Percentiles rank a stretch among this genome's conserved stretches.
These are phyloP conservation scores for Chinchilla lanigera DNA, from an alignment of 2,113 vertebrate species.

Conservation along the genomic window DNA sequence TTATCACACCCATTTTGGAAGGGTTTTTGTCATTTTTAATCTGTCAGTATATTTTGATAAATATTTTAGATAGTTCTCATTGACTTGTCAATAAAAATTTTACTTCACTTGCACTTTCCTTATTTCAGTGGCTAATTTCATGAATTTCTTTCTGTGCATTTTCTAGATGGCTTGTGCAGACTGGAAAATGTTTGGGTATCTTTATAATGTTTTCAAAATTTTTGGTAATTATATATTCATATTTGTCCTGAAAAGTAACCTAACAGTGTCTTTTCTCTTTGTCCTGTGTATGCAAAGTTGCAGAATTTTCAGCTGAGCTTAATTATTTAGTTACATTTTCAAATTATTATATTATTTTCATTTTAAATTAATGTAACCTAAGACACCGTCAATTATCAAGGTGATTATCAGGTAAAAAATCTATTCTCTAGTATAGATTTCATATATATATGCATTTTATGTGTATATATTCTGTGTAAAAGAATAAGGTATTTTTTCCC, in stretches of 20 bases:
- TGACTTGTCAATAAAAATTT: neutral
- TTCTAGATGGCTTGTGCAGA: neutral
- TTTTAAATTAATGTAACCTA: neutral
- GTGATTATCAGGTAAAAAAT: neutral
- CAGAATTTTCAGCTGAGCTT: neutral
- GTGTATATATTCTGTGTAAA: neutral
- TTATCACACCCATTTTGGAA: neutral
- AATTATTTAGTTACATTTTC: neutral
- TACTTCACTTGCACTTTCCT: neutral
- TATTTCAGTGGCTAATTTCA: neutral
- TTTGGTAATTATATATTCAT: neutral
- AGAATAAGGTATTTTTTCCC: neutral
- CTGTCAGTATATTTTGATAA: neutral
- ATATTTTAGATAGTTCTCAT: neutral
- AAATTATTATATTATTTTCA: neutral
- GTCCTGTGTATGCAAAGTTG: neutral
- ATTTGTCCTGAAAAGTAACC: neutral
- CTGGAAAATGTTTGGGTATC: neutral
- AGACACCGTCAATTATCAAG: neutral
- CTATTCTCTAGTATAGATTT: neutral
- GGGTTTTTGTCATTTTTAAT: neutral
- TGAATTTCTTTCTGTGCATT: neutral
- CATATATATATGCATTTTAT: neutral
- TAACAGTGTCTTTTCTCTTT: neutral
- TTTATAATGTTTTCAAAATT: neutral